A percentile compares a stretch with the other conserved stretches of the same genome.
Conservation (phyloP, 2,797 vertebrate genomes). For the Amblyopsis hoosieri region DNA sequence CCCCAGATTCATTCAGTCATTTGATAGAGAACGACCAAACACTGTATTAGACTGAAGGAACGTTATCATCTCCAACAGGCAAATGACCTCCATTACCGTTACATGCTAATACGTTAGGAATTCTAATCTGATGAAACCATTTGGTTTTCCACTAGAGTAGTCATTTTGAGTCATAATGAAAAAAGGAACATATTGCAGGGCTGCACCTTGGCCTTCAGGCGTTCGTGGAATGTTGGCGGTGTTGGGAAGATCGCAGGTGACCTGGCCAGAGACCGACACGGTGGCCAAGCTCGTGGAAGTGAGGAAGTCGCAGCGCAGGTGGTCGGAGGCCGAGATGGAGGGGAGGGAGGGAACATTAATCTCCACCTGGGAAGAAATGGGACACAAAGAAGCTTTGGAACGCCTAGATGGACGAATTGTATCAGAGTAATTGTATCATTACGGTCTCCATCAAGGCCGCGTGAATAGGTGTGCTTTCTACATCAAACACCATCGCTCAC, state of each 20-base stretch:
- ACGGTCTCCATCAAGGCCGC: no score
- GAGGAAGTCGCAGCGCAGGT: slow-evolving; percentile 64
- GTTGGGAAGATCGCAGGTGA: slow-evolving; percentile 73
- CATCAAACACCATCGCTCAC: background rate
- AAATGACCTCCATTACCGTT: background rate
- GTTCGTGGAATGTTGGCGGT: slow-evolving; percentile 79
- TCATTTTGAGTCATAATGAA: slow-evolving; percentile 5
- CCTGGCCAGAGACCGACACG: slow-evolving; percentile 68
- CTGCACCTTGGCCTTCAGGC: slow-evolving; percentile 82
- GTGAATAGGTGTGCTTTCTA: no score
- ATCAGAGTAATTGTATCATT: no score
- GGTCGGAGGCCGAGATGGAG: slow-evolving; percentile 62
- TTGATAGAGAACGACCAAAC: no score
- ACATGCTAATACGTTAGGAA: background rate
- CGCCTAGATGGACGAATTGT: no score
- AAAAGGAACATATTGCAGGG: background rate
- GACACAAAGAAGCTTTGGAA: background rate
- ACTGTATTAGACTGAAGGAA: no score
- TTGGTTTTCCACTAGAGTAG: background rate
- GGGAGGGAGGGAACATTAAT: slow-evolving; percentile 77
- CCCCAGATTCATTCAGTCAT: no score
- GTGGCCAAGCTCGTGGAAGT: slow-evolving; percentile 50
- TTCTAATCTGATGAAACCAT: background rate
- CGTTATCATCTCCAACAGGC: no score
- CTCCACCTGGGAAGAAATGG: slow-evolving; percentile 58